phyloP scores from a whole-genome alignment of 2,113 vertebrate genomes.

The Oreochromis niloticus region DNA sequence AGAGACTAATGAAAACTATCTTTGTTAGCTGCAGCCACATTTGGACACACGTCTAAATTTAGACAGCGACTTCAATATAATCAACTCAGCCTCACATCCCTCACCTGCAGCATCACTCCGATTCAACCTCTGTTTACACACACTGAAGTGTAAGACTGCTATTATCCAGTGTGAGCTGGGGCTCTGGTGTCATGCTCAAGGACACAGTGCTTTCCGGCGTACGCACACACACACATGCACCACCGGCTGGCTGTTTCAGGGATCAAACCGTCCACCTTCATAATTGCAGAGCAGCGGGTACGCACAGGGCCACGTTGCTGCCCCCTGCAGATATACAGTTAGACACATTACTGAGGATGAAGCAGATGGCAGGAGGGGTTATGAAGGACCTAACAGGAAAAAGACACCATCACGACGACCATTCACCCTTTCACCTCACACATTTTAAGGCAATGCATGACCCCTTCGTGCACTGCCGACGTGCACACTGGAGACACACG shows the following conservation, averaged over 20 bases:
- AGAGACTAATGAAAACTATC: background rate
- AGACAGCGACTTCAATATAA: background rate
- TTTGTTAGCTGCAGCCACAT: background rate
- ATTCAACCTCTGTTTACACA: slow-evolving; percentile 24
- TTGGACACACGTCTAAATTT: background rate
- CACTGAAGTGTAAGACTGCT: background rate
- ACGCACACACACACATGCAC: background rate
- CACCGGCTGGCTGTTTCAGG: background rate
- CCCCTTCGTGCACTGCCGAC: background rate
- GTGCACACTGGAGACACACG: background rate
- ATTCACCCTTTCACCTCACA: background rate
- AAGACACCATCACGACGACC: background rate
- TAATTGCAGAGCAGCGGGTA: background rate
- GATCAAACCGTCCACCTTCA: background rate
- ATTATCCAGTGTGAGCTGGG: background rate
- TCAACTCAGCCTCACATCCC: background rate
- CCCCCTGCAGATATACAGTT: slow-evolving; percentile 59
- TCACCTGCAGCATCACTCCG: slow-evolving; percentile 15
- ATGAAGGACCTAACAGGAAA: background rate
- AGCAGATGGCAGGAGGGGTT: slow-evolving; percentile 17
- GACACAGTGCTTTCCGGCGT: background rate
- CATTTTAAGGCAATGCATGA: background rate
- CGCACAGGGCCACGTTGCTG: slow-evolving; percentile 49
- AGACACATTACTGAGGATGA: slow-evolving; percentile 1
- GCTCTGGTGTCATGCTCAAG: slow-evolving; percentile 41